A percentile compares a stretch with the other conserved stretches of the same genome.
phyloP scores from a whole-genome alignment of 2,888 invertebrate species.

The Notodromas monacha region DNA sequence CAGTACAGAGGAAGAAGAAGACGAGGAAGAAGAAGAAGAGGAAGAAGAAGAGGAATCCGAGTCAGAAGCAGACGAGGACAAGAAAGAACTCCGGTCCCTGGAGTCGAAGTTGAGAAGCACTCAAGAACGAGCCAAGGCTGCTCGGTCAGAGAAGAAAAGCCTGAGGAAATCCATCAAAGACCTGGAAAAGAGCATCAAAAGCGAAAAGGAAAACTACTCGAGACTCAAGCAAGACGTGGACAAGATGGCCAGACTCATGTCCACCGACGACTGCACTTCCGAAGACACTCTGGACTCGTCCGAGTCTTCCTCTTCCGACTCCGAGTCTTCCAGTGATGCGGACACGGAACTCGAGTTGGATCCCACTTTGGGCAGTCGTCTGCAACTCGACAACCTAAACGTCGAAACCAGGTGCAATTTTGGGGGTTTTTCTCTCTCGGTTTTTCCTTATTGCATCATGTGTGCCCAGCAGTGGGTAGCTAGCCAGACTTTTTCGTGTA shows the following conservation, averaged over 20 bases:
- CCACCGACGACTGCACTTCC: no score
- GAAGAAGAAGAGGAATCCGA: constrained; percentile 29
- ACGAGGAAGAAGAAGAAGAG: constrained; percentile 22
- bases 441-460: no score
- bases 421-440: no score
- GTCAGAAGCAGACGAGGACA: constrained; percentile 26
- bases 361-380: no score
- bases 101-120: constrained; percentile 20
- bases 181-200: constrained; percentile 29
- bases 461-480: no score
- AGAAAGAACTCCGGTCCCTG: constrained; percentile 34
- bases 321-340: no score
- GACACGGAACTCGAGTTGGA: no score
- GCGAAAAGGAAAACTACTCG: constrained; percentile 48
- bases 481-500: no score
- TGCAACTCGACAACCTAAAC: no score
- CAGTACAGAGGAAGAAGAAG: constrained; percentile 12
- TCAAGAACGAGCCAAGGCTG: constrained; percentile 29
- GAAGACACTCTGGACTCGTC: no score
- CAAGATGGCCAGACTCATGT: constrained; percentile 62
- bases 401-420: no score
- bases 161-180: constrained; percentile 47
- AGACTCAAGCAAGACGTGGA: constrained; percentile 54
- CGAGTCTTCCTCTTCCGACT: no score
- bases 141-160: constrained; percentile 40